A percentile compares a stretch with the other conserved stretches of the same genome.
phyloP scores from a whole-genome alignment of 2,888 invertebrate species.

The Horisme vitalbata region DNA sequence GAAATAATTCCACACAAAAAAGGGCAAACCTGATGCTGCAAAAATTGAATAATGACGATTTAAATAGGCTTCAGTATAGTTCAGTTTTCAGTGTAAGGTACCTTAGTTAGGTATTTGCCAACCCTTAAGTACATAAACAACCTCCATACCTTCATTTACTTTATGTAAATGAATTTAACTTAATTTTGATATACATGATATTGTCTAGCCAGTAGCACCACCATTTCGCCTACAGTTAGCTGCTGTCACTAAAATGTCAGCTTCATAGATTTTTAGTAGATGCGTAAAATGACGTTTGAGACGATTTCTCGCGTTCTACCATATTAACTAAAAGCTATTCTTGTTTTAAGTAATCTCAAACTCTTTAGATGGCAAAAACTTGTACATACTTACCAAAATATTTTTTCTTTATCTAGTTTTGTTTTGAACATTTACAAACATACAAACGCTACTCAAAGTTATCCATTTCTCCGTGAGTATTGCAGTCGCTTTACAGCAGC shows the following conservation, averaged over 20 bases:
- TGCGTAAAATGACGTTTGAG: conserved; percentile 23
- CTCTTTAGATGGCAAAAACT: not conserved
- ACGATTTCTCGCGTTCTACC: conserved; percentile 13
- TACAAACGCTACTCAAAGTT: too few relatives aligned
- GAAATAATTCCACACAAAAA: too few relatives aligned
- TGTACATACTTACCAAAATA: too few relatives aligned
- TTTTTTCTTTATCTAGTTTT: too few relatives aligned
- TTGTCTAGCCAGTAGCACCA: conserved; percentile 11
- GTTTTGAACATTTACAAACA: too few relatives aligned
- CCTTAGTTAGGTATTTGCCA: too few relatives aligned
- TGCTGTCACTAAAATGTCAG: conserved; percentile 18
- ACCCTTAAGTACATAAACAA: conserved; percentile 3
- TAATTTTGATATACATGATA: conserved; percentile 10
- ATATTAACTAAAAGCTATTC: not conserved
- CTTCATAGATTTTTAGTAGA: conserved; percentile 16
- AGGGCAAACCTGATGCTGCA: too few relatives aligned
- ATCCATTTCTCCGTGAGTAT: too few relatives aligned
- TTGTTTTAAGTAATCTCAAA: not conserved
- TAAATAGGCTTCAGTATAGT: too few relatives aligned
- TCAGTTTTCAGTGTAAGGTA: too few relatives aligned
- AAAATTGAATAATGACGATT: too few relatives aligned
- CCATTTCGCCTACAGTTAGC: conserved; percentile 12
- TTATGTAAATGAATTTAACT: conserved; percentile 1
- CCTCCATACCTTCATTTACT: not conserved
- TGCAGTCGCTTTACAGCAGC: too few relatives aligned